These are phyloP conservation scores for Poeciliopsis prolifica DNA, from an alignment of 2,113 vertebrate genomes.

Conservation along the genomic window DNA sequence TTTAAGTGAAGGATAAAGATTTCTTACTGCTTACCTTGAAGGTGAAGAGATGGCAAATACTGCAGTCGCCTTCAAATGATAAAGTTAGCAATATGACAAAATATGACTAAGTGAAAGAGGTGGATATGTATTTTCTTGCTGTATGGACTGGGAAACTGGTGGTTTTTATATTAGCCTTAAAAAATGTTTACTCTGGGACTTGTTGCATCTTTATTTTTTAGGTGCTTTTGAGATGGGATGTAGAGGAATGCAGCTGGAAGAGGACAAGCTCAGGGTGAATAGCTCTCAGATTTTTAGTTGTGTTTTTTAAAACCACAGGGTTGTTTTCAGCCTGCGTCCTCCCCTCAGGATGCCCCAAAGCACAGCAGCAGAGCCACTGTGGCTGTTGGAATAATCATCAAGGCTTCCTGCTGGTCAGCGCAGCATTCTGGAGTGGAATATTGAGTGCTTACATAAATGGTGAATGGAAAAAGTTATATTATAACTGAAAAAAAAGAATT, in stretches of 20 bases:
- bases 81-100: background rate
- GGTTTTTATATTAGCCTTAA: slow-evolving; percentile 51
- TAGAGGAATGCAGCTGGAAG: slow-evolving; percentile 56
- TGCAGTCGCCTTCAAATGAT: slow-evolving; percentile 15
- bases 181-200: slow-evolving; percentile 32
- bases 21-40: background rate
- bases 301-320: slow-evolving; percentile 41
- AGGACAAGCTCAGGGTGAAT: slow-evolving; percentile 45
- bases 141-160: slow-evolving; percentile 35
- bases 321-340: slow-evolving; percentile 40
- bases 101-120: slow-evolving; percentile 13
- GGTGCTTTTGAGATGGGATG: slow-evolving; percentile 61
- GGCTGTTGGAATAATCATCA: slow-evolving; percentile 20
- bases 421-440: background rate
- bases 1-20: background rate
- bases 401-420: slow-evolving; percentile 1
- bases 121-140: slow-evolving; percentile 14
- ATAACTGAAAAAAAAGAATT: background rate
- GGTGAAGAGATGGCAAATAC: background rate
- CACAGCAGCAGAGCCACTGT: slow-evolving; percentile 17
- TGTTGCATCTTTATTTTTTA: slow-evolving; percentile 54
- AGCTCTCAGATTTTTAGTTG: slow-evolving; percentile 33
- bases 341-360: slow-evolving; percentile 13
- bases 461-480: background rate
- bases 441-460: background rate